Percentiles rank a stretch among this genome's conserved stretches.
Evolutionary conservation across 1,140 invertebrate species (phyloP).

Genomic region (Drosophila hydei): DNA sequence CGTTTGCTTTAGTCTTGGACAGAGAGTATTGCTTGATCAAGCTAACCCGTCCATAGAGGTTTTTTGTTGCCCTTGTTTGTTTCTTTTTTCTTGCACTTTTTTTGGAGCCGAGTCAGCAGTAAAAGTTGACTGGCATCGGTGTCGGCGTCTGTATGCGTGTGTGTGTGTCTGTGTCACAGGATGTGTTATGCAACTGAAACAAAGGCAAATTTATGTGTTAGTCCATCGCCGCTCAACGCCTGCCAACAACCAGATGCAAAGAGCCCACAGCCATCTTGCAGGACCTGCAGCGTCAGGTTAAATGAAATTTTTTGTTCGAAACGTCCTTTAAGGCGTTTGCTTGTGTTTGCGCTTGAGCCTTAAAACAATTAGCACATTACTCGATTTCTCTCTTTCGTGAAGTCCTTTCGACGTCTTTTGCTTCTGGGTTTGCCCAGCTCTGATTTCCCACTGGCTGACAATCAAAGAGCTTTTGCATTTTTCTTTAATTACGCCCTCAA

Average conservation of each 20-base stretch:
- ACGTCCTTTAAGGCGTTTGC: conserved; percentile 55
- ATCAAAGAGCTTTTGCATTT: conserved; percentile 78
- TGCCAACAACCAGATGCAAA: conserved; percentile 21
- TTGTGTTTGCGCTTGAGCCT: conserved; percentile 43
- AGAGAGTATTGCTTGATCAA: conserved; percentile 1
- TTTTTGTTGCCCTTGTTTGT: background rate
- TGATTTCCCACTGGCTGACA: conserved; percentile 67
- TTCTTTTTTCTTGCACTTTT: conserved; percentile 12
- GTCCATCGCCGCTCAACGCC: conserved; percentile 46
- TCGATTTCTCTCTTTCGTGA: conserved; percentile 2
- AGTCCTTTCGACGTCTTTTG: conserved; percentile 41
- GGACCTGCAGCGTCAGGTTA: conserved; percentile 69
- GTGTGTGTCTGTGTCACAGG: conserved; percentile 58
- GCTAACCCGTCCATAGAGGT: background rate
- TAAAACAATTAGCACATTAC: conserved; percentile 75
- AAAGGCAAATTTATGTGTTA: conserved; percentile 78
- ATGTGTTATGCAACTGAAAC: conserved; percentile 79
- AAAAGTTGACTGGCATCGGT: conserved; percentile 63
- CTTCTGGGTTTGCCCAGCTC: conserved; percentile 44
- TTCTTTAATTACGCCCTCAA: conserved; percentile 80
- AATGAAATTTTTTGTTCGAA: conserved; percentile 70
- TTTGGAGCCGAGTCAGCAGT: conserved; percentile 64
- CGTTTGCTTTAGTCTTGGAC: too few relatives aligned
- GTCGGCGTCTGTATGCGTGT: conserved; percentile 30
- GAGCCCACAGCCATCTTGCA: conserved; percentile 3